These are phyloP conservation scores for Megaceryle torquata DNA, from an alignment of 2,113 vertebrate species.

Conservation along the genomic window DNA sequence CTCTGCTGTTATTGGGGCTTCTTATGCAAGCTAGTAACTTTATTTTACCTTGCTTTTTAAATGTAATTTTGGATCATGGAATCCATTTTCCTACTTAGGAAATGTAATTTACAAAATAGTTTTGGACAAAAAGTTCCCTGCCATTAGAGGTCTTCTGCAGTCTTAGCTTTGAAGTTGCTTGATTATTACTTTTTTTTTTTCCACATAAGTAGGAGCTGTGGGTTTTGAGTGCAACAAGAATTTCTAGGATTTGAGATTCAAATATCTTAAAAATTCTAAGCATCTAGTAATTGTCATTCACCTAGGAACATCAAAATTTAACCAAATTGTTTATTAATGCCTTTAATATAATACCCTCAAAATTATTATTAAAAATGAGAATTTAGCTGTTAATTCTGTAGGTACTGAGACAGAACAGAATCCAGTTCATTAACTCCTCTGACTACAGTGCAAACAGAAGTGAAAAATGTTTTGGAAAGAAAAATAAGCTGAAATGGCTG, in stretches of 20 bases:
- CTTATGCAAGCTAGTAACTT: not conserved
- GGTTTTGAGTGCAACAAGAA: not conserved
- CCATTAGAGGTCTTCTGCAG: not conserved
- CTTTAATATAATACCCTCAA: not conserved
- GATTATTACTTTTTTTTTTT: not conserved
- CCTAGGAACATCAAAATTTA: not conserved
- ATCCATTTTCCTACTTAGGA: not conserved
- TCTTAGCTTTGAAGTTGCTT: not conserved
- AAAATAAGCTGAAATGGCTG: not conserved
- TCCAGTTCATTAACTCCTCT: not conserved
- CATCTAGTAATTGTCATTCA: not conserved
- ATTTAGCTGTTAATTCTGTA: not conserved
- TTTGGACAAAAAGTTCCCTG: not conserved
- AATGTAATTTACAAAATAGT: not conserved
- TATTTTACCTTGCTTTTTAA: not conserved
- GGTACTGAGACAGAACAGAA: not conserved
- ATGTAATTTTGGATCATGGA: not conserved
- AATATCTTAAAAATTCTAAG: not conserved
- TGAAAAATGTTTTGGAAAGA: not conserved
- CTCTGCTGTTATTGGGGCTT: not conserved
- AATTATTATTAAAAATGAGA: not conserved
- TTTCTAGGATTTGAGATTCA: not conserved
- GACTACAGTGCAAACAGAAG: not conserved
- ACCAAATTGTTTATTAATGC: not conserved
- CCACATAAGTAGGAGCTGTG: not conserved